Evolutionary conservation across 1,140 invertebrate genomes (phyloP).

Genomic region (Papilio polyxenes): DNA sequence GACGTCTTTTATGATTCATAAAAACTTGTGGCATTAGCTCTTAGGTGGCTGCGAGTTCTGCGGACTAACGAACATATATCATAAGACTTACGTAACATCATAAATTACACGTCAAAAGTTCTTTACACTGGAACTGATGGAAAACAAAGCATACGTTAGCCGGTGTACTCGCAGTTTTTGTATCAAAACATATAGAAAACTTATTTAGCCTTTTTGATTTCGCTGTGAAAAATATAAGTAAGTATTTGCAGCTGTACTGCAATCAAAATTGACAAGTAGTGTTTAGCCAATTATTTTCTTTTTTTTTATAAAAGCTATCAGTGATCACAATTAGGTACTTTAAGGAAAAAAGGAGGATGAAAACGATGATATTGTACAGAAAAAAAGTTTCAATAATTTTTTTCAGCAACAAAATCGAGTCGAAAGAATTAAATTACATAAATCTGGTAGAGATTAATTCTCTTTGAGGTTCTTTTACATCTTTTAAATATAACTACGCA

Average conservation of each 20-base stretch:
- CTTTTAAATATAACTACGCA: neutral
- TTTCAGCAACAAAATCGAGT: neutral
- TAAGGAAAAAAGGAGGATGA: too few relatives aligned
- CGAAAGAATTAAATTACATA: neutral
- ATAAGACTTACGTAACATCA: neutral
- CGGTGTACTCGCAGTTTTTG: too few relatives aligned
- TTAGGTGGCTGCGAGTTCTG: neutral
- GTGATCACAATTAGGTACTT: too few relatives aligned
- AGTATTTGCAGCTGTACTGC: too few relatives aligned
- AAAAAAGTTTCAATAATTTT: neutral
- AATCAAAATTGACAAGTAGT: too few relatives aligned
- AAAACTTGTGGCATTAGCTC: constrained; percentile 1
- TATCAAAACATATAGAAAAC: too few relatives aligned
- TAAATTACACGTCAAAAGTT: neutral
- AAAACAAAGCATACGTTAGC: neutral
- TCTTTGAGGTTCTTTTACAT: neutral
- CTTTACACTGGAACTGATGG: neutral
- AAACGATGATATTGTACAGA: neutral
- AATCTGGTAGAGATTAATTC: neutral
- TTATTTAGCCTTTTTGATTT: too few relatives aligned
- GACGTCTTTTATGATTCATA: constrained; percentile 8
- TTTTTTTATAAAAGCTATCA: too few relatives aligned
- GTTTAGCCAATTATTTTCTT: too few relatives aligned
- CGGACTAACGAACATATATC: neutral
- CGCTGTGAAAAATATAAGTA: too few relatives aligned